Base-by-base conservation (phyloP, 2,113 vertebrate species). In the Mungos mungo region DNA sequence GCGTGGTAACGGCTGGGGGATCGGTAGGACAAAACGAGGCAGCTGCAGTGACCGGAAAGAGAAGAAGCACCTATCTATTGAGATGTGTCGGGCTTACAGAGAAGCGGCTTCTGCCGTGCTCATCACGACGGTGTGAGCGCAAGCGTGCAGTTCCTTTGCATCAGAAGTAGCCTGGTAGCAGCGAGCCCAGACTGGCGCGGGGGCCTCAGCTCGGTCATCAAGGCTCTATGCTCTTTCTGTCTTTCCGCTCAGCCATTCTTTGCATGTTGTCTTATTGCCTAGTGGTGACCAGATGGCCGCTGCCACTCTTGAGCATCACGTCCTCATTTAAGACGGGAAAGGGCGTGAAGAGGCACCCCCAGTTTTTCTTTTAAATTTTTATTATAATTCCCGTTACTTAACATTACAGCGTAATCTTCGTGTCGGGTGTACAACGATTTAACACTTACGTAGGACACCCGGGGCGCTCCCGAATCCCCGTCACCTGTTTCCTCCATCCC, bases 161-260 rank as follows among this genome's bases (percentile, higher is more conserved):
- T 83, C 65, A 95, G 45, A 83, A 85, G n/a, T 50, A 85, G 38
- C 69, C 80, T 82, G 63, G 19, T 87, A 5, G 18, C 41, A 91
- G 18, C 33, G 74, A 93, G n/a, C 89, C 68, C n/a, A 74, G 16
- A 25, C 69, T 87, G 50, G 38, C 50, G 5, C 25, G 74, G 25
- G 50, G 31, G 21, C 6, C 86, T 86, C 35, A 88, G 27, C 83
- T 92, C 66, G 89, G 38, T 72, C 25, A 33, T 88, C 35, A 68
- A 69, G 29, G 7, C 63, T 74, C 80, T 38, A 83, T 31, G 12
- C 33, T 97, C 23, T 94, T 82, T n/a, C 15, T 69, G 5, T 93
- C 54, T 83, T 54, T 93, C 47, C 84, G 21, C 63, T 95, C 52
- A 63, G 33, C 38, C 23, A 29, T 97, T 95, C 38, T 81, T 96